Base-by-base conservation (phyloP, 2,113 vertebrate species). In the Notothenia rossii region DNA sequence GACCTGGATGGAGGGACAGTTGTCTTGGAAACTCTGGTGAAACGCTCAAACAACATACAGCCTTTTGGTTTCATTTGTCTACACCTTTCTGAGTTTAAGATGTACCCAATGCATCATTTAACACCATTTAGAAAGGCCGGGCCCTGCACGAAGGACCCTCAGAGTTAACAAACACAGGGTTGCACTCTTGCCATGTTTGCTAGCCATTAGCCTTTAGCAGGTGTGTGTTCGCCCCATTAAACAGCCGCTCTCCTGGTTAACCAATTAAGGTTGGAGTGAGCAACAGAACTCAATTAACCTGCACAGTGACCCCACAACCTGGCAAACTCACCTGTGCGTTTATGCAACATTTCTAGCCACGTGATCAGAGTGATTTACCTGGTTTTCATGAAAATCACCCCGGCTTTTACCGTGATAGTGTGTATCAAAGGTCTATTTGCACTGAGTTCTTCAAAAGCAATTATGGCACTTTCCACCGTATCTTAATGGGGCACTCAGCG, bases 221-320 rank as follows among this genome's bases (percentile, higher is more conserved):
- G 93, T 94, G 93, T 90, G 94, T 89, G 93, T 88, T 91, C 95
- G 94, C 95, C 94, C 95, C 97, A 98, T 99, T 98, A 97, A 96
- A 96, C 98, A 96, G 84, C 94, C 86, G 94, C 94, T 93, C 96
- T 97, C 92, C 90, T 95, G 94, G 95, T 96, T 95, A 97, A 96
- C 94, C 95, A 98, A 98, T 98, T 97, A 74, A 98, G 46, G 84
- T 82, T 93, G 93, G 95, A 96, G 96, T 96, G 96, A 93, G 94
- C 94, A 92, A 96, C 95, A 93, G 92, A 94, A 96, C 95, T 97
- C 96, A 96, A 97, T 98, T 97, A 97, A 93, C 69, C 40, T 71
- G 91, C 93, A 64, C 67, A 51, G 53, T n/a, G 73, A 63, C 77
- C 49, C 49, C 70, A 56, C 50, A 17, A 10, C 3, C 18, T 10